Conservation (phyloP, 2,113 vertebrate species). For the Coracopsis vasa region DNA sequence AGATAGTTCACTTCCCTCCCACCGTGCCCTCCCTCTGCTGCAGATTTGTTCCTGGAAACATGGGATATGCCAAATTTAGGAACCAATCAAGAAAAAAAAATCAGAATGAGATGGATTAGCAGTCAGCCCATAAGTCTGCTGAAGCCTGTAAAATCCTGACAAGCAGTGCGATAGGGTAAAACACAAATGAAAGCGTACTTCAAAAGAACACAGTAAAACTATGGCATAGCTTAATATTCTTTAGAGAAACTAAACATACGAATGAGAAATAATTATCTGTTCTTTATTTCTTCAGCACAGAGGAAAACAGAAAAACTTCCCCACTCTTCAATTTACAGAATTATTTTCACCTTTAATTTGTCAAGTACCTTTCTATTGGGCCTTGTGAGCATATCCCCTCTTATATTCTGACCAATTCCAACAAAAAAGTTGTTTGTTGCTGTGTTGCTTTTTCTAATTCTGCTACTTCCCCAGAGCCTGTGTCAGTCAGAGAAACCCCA, state of each 20-base stretch:
- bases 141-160: conserved; percentile 17
- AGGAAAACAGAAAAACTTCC: background rate
- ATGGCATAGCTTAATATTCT: background rate
- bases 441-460: background rate
- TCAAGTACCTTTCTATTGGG: background rate
- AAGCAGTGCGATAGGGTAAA: background rate
- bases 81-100: background rate
- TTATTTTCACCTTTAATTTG: background rate
- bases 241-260: background rate
- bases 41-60: background rate
- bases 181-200: background rate
- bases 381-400: background rate
- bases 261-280: background rate
- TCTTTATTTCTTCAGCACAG: background rate
- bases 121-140: background rate
- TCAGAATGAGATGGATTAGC: background rate
- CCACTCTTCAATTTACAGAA: background rate
- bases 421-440: background rate
- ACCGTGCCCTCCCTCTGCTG: no score
- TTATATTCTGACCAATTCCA: background rate
- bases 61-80: background rate
- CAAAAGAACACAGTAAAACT: background rate
- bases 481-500: background rate
- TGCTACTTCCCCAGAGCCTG: background rate
- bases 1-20: background rate